These are phyloP conservation scores for Anhinga rufa DNA, from an alignment of 2,113 vertebrate species.

Conservation along the genomic window DNA sequence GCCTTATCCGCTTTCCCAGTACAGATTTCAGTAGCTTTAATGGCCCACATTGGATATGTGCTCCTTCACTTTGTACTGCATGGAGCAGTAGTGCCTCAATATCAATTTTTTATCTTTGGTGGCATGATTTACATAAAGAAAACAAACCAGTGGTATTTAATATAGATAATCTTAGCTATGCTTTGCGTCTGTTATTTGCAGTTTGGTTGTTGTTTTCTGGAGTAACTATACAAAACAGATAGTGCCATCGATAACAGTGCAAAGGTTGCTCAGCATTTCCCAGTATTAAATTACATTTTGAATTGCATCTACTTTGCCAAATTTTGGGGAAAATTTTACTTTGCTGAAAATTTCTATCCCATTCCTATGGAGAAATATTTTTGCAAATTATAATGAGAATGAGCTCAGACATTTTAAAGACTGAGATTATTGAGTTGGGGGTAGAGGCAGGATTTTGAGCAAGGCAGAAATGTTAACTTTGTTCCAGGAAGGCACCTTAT, in stretches of 20 bases:
- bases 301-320: not conserved
- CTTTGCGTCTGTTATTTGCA: not conserved
- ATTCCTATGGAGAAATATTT: not conserved
- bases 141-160: not conserved
- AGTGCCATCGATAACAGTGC: fast-evolving
- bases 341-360: not conserved
- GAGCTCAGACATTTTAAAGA: not conserved
- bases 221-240: not conserved
- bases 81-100: not conserved
- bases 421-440: not conserved
- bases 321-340: not conserved
- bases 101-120: not conserved
- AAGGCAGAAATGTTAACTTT: not conserved
- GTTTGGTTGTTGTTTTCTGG: not conserved
- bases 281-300: not conserved
- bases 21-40: not conserved
- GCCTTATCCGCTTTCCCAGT: not conserved
- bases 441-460: not conserved
- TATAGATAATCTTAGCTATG: not conserved
- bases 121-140: not conserved
- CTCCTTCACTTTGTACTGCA: not conserved
- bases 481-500: not conserved
- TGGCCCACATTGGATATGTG: too few species aligned
- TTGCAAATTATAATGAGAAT: not conserved
- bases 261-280: not conserved